Evolutionary conservation across 2,113 vertebrate species (phyloP), one percentile per base, ranked within the genome.

Genomic region (Eretmochelys imbricata): DNA sequence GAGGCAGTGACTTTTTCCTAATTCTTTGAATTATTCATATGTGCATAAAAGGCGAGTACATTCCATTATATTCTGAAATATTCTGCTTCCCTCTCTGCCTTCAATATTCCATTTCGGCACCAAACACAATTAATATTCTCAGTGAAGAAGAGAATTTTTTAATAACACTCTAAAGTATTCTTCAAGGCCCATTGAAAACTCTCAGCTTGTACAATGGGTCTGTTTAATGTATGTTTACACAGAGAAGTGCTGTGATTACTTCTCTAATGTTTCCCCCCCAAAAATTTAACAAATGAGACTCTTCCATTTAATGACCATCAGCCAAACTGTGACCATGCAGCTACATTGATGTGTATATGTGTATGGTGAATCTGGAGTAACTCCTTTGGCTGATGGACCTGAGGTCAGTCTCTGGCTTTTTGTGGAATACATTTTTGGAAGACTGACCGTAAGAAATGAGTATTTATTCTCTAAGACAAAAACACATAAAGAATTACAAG

Each of bases 151-250:
- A 76, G 6, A 5, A 92, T 89, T 96, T 54, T 95, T 93, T 46
- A 96, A 96, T 96, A 94, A 95, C 59, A 49, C 38, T 94, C 96
- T 80, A 85, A 90, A 91, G 93, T 89, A 94, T 93, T 95, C 95
- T 93, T 95, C 88, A 38, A 86, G 85, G 85, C 35, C 86, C 55
- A 59, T 87, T 76, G 89, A 79, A 84, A 84, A 25, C 91, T 87
- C 82, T 4, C 22, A 24, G 24, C 84, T 75, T 1, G 25, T 51
- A 85, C 65, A 84, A 80, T 25, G 51, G 9, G 13, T 95, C 91
- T 81, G 75, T 75, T 85, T 87, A 53, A 0, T 11, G 25, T 80
- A 81, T 4, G 0, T 69, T 78, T 62, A 50, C 88, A 69, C 46
- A 72, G 55, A 93, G 35, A 85, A 94, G 85, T 29, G 10, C 1